These are phyloP conservation scores for Synanceia verrucosa DNA, from an alignment of 2,797 vertebrate species.

Conservation along the genomic window DNA sequence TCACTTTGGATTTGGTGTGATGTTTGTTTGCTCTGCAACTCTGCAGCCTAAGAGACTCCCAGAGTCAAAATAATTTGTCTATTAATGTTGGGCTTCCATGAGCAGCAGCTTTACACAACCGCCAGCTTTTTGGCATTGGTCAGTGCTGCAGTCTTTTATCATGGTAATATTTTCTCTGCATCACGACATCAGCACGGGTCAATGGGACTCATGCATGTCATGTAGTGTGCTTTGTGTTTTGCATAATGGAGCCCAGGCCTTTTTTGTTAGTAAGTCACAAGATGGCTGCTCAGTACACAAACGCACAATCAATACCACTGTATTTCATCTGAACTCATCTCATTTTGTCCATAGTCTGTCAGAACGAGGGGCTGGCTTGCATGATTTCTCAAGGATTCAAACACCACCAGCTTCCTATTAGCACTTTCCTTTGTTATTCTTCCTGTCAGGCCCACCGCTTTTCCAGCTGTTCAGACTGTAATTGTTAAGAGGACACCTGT, in stretches of 20 bases:
- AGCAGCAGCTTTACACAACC: constrained; percentile 32
- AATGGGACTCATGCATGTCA: neutral
- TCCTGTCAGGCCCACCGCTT: neutral
- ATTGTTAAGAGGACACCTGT: constrained; percentile 38
- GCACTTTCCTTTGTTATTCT: constrained; percentile 14
- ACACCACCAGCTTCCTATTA: constrained; percentile 11
- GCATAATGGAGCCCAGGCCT: constrained; percentile 28
- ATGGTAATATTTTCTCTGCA: constrained; percentile 6
- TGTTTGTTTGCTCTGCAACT: constrained; percentile 43
- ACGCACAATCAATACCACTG: constrained; percentile 39
- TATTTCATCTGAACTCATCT: constrained; percentile 49
- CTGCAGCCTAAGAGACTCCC: constrained; percentile 35
- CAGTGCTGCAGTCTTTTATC: constrained; percentile 12
- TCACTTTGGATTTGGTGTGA: constrained; percentile 3
- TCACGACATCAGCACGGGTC: constrained; percentile 15
- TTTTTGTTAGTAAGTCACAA: constrained; percentile 40
- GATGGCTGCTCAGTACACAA: constrained; percentile 38
- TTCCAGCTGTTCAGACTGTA: constrained; percentile 23
- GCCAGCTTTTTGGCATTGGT: constrained; percentile 4
- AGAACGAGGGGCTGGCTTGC: constrained; percentile 8
- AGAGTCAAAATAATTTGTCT: constrained; percentile 32
- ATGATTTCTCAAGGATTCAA: constrained; percentile 16
- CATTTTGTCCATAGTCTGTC: constrained; percentile 13
- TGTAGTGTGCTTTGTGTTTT: constrained; percentile 31
- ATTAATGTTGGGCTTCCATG: constrained; percentile 25